Base-by-base conservation (phyloP, 1,140 invertebrate genomes). In the Lamellibrachia luymesi region DNA sequence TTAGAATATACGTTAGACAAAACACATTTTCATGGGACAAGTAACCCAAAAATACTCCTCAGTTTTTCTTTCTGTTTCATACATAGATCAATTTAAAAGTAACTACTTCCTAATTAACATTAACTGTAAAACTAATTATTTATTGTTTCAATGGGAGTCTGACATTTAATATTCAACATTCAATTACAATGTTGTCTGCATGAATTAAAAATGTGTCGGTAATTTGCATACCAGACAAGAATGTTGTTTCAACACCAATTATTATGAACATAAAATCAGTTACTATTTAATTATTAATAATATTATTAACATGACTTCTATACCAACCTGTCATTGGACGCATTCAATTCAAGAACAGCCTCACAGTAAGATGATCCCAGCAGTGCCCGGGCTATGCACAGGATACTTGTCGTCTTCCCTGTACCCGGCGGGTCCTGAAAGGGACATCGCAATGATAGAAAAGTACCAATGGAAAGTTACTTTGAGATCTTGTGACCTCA, bases 391-490 rank as follows among this genome's bases (percentile, higher is more conserved):
- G 99, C 99, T 92, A 99, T 96, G 96, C 99, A 99, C 90, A 99
- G 97, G 94, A 99, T 99, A 10, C 99, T 99, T 1, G 99, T 99
- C 0, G 99, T 99, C 97, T 99, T 99, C 13, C 99, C 99, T 80
- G 99, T 98, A 91, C 99, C 99, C 51, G 99, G 38, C 38, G 38
- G 38, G 38, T 1, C 38, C 38, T 38, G 38, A 38, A 38, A 38
- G 38, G 38, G 38, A 38, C 38, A 38, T 38, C 38, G 38, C 38
- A 38, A 38, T 38, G 38, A 38, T 38, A 93, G 91, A 92, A 10
- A 92, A 92, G 51, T 52, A 92, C 10, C 52, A 92, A 2, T 50
- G 8, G 52, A 22, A 38, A 92, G 8, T 94, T 91, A 94, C 92
- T 89, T 22, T 90, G 49, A 0, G 17, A 2, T 2, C 7, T 2